These are phyloP conservation scores for Adela reaumurella DNA, from an alignment of 2,888 invertebrate genomes.

Conservation along the genomic window DNA sequence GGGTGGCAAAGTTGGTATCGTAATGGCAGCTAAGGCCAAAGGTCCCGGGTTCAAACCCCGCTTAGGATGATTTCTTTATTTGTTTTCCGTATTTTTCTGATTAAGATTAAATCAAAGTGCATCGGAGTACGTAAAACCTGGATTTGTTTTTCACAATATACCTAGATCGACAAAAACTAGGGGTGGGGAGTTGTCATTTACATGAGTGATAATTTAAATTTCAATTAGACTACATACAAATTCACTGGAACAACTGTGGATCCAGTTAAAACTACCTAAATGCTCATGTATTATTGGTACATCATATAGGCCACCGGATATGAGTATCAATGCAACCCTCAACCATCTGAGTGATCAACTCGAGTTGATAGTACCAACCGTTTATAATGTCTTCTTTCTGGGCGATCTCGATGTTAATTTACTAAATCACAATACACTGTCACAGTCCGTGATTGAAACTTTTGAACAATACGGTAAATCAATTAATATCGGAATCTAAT, in stretches of 20 bases:
- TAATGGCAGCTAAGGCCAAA: too few relatives aligned
- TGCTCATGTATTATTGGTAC: slow-evolving; percentile 1
- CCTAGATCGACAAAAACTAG: not conserved
- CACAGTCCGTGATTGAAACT: not conserved
- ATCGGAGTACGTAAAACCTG: not conserved
- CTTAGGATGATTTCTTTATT: too few relatives aligned
- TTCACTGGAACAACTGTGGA: slow-evolving; percentile 1
- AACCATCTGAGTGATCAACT: not conserved
- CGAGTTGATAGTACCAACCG: not conserved
- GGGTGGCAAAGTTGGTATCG: too few relatives aligned
- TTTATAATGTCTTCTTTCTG: not conserved
- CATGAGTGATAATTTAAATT: not conserved
- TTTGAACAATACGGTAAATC: not conserved
- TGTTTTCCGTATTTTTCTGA: too few relatives aligned
- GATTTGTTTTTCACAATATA: not conserved
- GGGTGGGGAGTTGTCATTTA: not conserved
- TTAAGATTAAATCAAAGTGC: not conserved
- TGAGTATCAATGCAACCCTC: not conserved
- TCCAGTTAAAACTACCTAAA: not conserved
- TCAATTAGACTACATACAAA: not conserved
- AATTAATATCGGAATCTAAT: not conserved
- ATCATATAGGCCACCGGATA: not conserved
- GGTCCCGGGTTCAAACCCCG: too few relatives aligned
- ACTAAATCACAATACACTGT: not conserved
- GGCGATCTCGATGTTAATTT: not conserved